Percentiles rank a stretch among this genome's conserved stretches.
phyloP scores from a whole-genome alignment of 2,797 vertebrate genomes.

The Lerista edwardsae region DNA sequence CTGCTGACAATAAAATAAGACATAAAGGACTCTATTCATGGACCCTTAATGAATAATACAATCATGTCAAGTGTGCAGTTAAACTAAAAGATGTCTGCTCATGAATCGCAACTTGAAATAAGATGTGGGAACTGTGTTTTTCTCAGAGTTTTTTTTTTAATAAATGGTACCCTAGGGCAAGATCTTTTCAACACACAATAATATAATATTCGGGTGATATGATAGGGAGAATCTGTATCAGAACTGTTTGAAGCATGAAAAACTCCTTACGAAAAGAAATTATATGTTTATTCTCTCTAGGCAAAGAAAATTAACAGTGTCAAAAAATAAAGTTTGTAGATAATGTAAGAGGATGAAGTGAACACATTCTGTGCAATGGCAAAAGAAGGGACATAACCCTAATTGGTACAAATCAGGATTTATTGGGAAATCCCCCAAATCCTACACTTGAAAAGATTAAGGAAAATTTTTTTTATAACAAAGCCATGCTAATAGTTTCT shows the following conservation, averaged over 20 bases:
- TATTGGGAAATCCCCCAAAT: neutral
- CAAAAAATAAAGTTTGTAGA: conserved; percentile 16
- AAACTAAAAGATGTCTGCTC: conserved; percentile 34
- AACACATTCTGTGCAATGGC: neutral
- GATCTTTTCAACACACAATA: conserved; percentile 41
- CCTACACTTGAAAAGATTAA: no score
- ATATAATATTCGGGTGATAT: conserved; percentile 5
- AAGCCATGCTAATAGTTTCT: no score
- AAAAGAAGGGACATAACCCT: neutral
- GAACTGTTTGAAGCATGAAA: conserved; percentile 44
- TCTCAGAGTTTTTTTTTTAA: conserved; percentile 15
- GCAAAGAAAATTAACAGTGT: conserved; percentile 33
- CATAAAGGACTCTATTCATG: conserved; percentile 37
- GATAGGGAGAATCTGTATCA: neutral
- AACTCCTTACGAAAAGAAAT: conserved; percentile 36
- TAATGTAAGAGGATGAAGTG: neutral
- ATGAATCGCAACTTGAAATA: conserved; percentile 47
- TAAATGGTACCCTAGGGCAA: conserved; percentile 34
- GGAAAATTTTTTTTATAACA: no score
- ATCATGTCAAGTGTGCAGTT: conserved; percentile 3
- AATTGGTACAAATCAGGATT: neutral
- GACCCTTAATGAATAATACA: conserved; percentile 25
- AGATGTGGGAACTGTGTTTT: conserved; percentile 39
- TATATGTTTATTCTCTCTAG: conserved; percentile 17
- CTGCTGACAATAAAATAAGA: conserved; percentile 33